Percentiles rank a stretch among this genome's conserved stretches.
Evolutionary conservation across 2,888 invertebrate species (phyloP).

Genomic region (Drosophila atripex): DNA sequence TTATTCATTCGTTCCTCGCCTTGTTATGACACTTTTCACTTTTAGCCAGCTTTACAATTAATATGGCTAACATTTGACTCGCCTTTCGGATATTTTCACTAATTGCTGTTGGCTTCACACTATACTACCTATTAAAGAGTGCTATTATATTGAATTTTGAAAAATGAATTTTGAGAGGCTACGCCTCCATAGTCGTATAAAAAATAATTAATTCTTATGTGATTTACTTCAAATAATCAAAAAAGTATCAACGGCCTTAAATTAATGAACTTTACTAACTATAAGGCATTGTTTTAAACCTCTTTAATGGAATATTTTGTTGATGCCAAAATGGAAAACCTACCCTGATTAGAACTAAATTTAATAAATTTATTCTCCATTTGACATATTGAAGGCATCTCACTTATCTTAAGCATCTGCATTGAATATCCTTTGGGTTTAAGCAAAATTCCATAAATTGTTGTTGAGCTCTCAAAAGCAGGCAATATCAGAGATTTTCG

Average conservation of each 20-base stretch:
- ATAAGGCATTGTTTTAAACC: no score
- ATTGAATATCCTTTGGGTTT: neutral
- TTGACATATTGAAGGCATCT: neutral
- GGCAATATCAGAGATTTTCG: constrained; percentile 17
- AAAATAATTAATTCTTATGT: neutral
- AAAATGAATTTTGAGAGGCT: neutral
- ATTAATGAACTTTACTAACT: no score
- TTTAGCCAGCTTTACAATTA: constrained; percentile 57
- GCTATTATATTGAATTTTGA: neutral
- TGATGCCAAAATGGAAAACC: no score
- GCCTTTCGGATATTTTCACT: constrained; percentile 44
- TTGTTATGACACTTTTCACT: constrained; percentile 77
- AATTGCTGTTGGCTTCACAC: constrained; percentile 52
- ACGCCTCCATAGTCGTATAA: neutral
- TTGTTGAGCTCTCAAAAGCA: neutral
- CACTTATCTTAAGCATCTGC: neutral
- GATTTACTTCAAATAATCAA: neutral
- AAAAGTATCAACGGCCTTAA: neutral
- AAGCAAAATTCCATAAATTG: constrained; percentile 7
- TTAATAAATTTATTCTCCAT: neutral
- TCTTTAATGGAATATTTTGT: no score
- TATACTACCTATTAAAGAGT: neutral
- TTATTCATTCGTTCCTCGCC: constrained; percentile 22
- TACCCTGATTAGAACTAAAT: no score
- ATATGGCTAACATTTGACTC: constrained; percentile 24